Base-by-base conservation (phyloP, 2,113 vertebrate species). In the Antechinus flavipes region DNA sequence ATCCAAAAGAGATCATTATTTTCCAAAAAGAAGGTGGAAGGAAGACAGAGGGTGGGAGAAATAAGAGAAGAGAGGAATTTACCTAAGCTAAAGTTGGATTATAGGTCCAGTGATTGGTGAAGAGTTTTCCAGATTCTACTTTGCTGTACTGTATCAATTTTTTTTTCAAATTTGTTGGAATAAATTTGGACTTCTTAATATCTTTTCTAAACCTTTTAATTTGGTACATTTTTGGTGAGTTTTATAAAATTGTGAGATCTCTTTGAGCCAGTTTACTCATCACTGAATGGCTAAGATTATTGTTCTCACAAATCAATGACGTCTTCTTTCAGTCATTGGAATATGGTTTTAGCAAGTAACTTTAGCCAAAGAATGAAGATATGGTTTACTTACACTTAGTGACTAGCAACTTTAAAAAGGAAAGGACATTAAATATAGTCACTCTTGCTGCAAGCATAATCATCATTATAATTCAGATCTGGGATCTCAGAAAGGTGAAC, bases 321-420 rank as follows among this genome's bases (percentile, higher is more conserved):
- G 68, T 96, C 92, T 90, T 89, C 95, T 93, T 93, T 94, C 50
- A 92, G 91, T 54, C 93, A 61, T 6, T 30, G 42, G 93, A 93
- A 94, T 91, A 52, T 89, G 58, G 8, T 46, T 54, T 54, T 92
- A 50, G 92, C 84, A 58, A 95, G 90, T 58, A 94, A 91, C n/a
- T 55, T 46, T 95, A 52, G 47, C 90, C 4, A 1, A 27, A 27
- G 22, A 90, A 9, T 26, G 30, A 90, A 90, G 89, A 90, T 2
- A 61, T 30, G 0, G 16, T 68, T 27, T 90, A 52, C 8, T 90
- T 90, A 90, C 10, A 90, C 46, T 9, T 90, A 50, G 47, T 25
- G 47, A 1, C 50, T 49, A 49, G 30, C 24, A 49, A 47, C 3
- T 49, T 49, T 49, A 27, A 52, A 90, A 30, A 16, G 14, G 12